These are phyloP conservation scores for Platyrinchus mystaceus DNA, from an alignment of 2,797 vertebrate species.

Conservation along the genomic window DNA sequence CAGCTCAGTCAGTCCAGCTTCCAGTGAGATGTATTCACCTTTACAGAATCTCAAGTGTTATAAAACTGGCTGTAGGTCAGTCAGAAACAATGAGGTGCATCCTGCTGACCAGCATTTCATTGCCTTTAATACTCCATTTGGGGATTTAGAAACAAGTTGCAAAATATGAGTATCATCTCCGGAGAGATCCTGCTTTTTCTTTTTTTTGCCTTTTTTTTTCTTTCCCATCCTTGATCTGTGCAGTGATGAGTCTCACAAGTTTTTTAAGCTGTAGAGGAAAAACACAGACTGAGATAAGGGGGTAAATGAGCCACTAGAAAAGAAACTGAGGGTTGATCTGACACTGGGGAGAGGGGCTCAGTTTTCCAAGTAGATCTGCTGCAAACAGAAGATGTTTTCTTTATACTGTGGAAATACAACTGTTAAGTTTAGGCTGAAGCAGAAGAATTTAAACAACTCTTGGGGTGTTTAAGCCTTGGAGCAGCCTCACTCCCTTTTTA, in stretches of 20 bases:
- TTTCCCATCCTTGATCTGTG: neutral
- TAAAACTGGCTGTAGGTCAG: neutral
- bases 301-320: neutral
- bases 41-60: neutral
- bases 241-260: neutral
- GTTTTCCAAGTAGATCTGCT: neutral
- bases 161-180: neutral
- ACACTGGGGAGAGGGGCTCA: neutral
- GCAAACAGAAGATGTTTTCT: neutral
- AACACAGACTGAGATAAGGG: neutral
- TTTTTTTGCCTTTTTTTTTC: neutral
- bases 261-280: neutral
- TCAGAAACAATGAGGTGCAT: neutral
- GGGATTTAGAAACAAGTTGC: neutral
- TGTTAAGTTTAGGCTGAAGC: neutral
- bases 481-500: neutral
- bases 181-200: neutral
- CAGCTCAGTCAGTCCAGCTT: neutral
- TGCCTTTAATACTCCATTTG: neutral
- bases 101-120: neutral
- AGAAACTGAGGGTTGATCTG: neutral
- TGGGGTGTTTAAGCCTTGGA: neutral
- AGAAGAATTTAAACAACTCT: neutral
- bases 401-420: neutral
- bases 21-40: neutral